A percentile compares a stretch with the other conserved stretches of the same genome.
phyloP scores from a whole-genome alignment of 2,113 vertebrate species.

The Ictalurus furcatus region DNA sequence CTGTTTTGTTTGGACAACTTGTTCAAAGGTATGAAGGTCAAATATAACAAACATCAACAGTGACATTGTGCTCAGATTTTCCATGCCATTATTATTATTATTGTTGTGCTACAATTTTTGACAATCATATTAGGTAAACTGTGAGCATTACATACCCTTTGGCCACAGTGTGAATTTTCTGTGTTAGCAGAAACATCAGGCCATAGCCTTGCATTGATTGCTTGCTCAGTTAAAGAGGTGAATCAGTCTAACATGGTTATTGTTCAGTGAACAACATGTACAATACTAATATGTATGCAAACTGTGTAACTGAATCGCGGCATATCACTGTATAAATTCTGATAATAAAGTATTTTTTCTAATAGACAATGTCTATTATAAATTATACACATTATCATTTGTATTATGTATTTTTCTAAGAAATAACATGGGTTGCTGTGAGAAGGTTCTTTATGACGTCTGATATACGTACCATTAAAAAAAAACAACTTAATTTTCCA shows the following conservation, averaged over 20 bases:
- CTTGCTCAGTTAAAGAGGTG: slow-evolving; percentile 35
- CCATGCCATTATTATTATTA: slow-evolving; percentile 16
- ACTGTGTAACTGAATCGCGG: slow-evolving; percentile 57
- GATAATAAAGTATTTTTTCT: slow-evolving; percentile 75
- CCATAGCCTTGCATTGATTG: slow-evolving; percentile 28
- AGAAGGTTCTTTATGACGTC: background rate
- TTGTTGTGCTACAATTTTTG: slow-evolving; percentile 59
- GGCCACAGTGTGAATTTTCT: slow-evolving; percentile 64
- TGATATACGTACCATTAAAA: background rate
- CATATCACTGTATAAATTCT: slow-evolving; percentile 66
- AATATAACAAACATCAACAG: background rate
- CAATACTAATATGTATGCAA: slow-evolving; percentile 62
- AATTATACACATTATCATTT: background rate
- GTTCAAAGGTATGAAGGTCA: slow-evolving; percentile 4
- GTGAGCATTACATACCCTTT: slow-evolving; percentile 53
- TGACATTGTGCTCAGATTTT: slow-evolving; percentile 10
- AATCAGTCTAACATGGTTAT: slow-evolving; percentile 55
- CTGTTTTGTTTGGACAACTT: background rate
- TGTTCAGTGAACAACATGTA: slow-evolving; percentile 39
- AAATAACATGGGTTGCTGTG: background rate
- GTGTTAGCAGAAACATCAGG: slow-evolving; percentile 44
- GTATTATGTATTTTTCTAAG: background rate
- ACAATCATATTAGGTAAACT: slow-evolving; percentile 71
- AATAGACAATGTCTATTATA: slow-evolving; percentile 58
- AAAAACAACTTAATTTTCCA: background rate